phyloP scores from a whole-genome alignment of 2,888 invertebrate genomes.

The Idaea biselata region DNA sequence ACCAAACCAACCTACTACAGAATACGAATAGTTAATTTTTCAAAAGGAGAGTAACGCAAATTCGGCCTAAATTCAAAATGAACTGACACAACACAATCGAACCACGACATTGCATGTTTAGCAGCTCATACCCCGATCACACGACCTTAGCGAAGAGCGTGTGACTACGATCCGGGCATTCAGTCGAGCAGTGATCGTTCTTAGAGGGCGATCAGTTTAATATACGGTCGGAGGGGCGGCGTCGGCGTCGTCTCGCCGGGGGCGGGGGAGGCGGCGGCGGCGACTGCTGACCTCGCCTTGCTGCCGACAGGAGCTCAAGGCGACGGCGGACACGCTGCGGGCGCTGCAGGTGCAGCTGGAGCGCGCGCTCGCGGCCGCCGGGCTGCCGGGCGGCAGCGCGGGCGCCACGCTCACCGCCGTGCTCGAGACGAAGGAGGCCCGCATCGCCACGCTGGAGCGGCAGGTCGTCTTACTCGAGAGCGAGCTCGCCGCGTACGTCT shows the following conservation, averaged over 20 bases:
- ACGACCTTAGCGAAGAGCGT: constrained; percentile 73
- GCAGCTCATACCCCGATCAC: constrained; percentile 77
- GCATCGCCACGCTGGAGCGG: constrained; percentile 92
- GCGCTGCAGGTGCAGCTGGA: constrained; percentile 90
- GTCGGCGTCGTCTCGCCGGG: constrained; percentile 49
- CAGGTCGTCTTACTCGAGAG: constrained; percentile 90
- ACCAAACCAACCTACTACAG: constrained; percentile 39
- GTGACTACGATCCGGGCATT: constrained; percentile 64
- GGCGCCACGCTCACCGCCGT: constrained; percentile 88
- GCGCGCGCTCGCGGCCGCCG: constrained; percentile 84
- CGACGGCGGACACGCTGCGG: constrained; percentile 91
- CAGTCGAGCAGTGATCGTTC: constrained; percentile 63
- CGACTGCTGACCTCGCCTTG: constrained; percentile 60
- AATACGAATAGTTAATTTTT: constrained; percentile 18
- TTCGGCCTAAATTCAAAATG: constrained; percentile 64
- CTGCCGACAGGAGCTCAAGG: constrained; percentile 87
- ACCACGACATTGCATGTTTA: constrained; percentile 80
- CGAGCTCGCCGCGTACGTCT: constrained; percentile 82
- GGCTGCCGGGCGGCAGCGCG: constrained; percentile 78
- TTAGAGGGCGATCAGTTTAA: constrained; percentile 47
- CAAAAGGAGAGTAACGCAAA: constrained; percentile 36
- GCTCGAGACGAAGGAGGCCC: constrained; percentile 92
- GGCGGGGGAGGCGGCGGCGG: constrained; percentile 45
- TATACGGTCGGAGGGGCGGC: not conserved
- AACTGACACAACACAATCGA: constrained; percentile 66